A percentile compares a stretch with the other conserved stretches of the same genome.
Conservation (phyloP, 2,113 vertebrate species). For the Zootoca vivipara region DNA sequence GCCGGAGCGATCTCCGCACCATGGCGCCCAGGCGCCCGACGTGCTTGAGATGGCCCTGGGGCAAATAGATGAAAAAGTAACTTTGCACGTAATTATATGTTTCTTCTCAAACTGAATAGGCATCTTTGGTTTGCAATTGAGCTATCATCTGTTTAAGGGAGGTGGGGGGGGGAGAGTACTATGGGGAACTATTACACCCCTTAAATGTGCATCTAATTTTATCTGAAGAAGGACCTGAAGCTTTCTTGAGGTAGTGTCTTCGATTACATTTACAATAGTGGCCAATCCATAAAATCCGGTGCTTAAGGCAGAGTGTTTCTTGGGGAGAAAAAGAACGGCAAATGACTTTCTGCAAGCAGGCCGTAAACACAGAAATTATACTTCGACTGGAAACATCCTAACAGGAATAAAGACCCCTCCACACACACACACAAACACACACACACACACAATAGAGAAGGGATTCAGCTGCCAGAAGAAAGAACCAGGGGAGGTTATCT, state of each 20-base stretch:
- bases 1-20: no score
- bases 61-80: not conserved
- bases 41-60: no score
- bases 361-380: constrained; percentile 19
- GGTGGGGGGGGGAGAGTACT: not conserved
- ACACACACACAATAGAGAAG: not conserved
- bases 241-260: constrained; percentile 2
- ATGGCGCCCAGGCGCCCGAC: no score
- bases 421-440: no score
- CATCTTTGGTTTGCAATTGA: constrained; percentile 21
- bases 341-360: not conserved
- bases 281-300: not conserved
- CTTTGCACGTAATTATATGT: constrained; percentile 38
- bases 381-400: constrained; percentile 17
- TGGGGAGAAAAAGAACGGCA: not conserved
- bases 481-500: not conserved
- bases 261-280: not conserved
- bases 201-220: constrained; percentile 1
- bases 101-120: constrained; percentile 43
- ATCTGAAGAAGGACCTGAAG: not conserved
- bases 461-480: not conserved
- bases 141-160: not conserved
- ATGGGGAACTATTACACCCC: not conserved
- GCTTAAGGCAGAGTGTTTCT: not conserved
- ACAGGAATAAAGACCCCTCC: constrained; percentile 19